Percentiles rank a stretch among this genome's conserved stretches.
These are phyloP conservation scores for Luperina nickerlii DNA, from an alignment of 2,888 invertebrate species.

Conservation along the genomic window DNA sequence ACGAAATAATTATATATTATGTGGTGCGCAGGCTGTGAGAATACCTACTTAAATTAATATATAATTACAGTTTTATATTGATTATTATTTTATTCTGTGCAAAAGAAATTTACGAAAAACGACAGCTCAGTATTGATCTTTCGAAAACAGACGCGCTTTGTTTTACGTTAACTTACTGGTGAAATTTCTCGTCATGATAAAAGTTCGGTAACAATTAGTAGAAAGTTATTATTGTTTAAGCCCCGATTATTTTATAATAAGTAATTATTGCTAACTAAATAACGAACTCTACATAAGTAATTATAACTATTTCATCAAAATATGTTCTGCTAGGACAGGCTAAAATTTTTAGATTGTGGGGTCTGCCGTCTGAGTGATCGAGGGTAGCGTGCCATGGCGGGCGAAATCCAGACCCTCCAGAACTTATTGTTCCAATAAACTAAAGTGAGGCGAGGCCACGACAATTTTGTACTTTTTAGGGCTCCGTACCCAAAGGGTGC, in stretches of 20 bases:
- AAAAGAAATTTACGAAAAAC: background rate
- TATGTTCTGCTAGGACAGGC: background rate
- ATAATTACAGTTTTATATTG: background rate
- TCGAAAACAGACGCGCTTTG: background rate
- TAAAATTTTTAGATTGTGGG: background rate
- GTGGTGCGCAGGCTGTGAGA: background rate
- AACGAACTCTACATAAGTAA: background rate
- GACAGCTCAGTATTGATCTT: background rate
- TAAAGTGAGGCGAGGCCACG: background rate
- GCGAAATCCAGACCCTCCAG: background rate
- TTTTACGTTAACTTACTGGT: background rate
- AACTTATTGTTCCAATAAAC: background rate
- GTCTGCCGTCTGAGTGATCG: background rate
- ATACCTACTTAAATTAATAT: background rate
- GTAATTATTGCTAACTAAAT: background rate
- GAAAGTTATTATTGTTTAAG: background rate
- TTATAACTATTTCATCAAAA: background rate
- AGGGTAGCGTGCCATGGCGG: background rate
- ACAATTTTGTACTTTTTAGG: background rate
- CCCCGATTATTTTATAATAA: background rate
- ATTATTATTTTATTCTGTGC: background rate
- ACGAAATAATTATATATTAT: background rate
- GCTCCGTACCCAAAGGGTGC: too few species aligned
- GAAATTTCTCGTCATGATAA: background rate
- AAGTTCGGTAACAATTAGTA: background rate